Evolutionary conservation across 1,140 invertebrate genomes (phyloP), one percentile per base, ranked within the genome.

Genomic region (Drosophila pallidifrons): DNA sequence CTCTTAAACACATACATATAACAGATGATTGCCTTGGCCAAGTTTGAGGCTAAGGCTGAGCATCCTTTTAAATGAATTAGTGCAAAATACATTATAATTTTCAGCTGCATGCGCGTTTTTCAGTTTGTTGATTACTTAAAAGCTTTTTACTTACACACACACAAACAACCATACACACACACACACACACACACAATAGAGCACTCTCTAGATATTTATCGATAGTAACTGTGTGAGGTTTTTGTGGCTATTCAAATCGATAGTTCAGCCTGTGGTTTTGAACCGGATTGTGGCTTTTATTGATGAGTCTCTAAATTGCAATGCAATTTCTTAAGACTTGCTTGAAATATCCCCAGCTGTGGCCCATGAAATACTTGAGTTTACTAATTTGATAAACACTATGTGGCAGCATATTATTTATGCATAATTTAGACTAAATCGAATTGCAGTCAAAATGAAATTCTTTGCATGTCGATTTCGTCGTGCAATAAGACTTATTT

Each of bases 61-160:
- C 63, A 75, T 75, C 76, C 76, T 79, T 82, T 82, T 79, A 82
- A 82, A 76, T 82, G 80, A 82, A 82, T 82, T 80, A 75, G 78
- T 65, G 71, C 30, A 75, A 78, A 78, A 75, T 78, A 63, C 75
- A 80, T 78, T 82, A 82, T 76, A 79, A 79, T 79, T 68, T 79
- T 75, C 38, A 75, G 66, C 66, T 81, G 76, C 72, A 43, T 43
- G 58, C 28, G 70, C 64, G 79, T 32, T 75, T 78, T 77, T 58
- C 68, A 77, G 45, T 81, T 72, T 45, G 43, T 72, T 82, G 71
- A 82, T 75, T 79, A 65, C 80, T 75, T 82, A 77, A 82, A 69
- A 82, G 80, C 75, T 72, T 79, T 25, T 76, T 43, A 45, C 66
- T 65, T 10, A 51, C n/a, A 32, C 10, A 13, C 25, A n/a, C 45